Percentiles rank a stretch among this genome's conserved stretches.
These are phyloP conservation scores for Deroplatys truncata DNA, from an alignment of 2,888 invertebrate genomes.

Conservation along the genomic window DNA sequence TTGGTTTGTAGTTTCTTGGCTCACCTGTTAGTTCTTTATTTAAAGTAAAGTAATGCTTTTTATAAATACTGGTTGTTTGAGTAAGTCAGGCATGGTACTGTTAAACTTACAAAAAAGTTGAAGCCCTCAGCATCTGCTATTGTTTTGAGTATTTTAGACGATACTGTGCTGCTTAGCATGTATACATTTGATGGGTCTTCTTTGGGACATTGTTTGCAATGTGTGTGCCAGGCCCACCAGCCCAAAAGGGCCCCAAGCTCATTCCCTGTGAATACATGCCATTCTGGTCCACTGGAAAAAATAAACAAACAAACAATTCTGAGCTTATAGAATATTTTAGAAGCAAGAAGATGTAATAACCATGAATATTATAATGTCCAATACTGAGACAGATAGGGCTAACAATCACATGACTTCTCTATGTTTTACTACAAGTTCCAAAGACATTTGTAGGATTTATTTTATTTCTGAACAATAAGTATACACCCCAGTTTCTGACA, in stretches of 20 bases:
- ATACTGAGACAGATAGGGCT: no score
- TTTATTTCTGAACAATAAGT: no score
- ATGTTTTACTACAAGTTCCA: no score
- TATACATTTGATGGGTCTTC: slow-evolving; percentile 59
- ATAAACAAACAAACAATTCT: neutral
- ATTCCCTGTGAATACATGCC: slow-evolving; percentile 93
- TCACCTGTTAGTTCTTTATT: no score
- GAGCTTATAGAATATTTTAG: neutral
- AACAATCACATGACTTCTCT: no score
- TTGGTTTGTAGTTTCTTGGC: no score
- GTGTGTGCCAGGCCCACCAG: slow-evolving; percentile 81
- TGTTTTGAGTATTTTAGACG: slow-evolving; percentile 86
- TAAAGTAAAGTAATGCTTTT: no score
- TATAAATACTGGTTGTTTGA: no score
- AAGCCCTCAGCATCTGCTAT: slow-evolving; percentile 78
- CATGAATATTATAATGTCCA: no score
- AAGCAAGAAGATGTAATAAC: neutral
- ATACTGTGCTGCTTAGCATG: slow-evolving; percentile 91
- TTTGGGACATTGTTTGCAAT: slow-evolving; percentile 48
- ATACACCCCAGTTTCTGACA: no score
- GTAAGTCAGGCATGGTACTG: no score
- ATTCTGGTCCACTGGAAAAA: slow-evolving; percentile 43
- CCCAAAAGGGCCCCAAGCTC: slow-evolving; percentile 91
- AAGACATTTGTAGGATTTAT: no score
- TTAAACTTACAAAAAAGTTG: slow-evolving; percentile 52